A percentile compares a stretch with the other conserved stretches of the same genome.
These are phyloP conservation scores for Anaspis maculata DNA, from an alignment of 2,888 invertebrate species.

Conservation along the genomic window DNA sequence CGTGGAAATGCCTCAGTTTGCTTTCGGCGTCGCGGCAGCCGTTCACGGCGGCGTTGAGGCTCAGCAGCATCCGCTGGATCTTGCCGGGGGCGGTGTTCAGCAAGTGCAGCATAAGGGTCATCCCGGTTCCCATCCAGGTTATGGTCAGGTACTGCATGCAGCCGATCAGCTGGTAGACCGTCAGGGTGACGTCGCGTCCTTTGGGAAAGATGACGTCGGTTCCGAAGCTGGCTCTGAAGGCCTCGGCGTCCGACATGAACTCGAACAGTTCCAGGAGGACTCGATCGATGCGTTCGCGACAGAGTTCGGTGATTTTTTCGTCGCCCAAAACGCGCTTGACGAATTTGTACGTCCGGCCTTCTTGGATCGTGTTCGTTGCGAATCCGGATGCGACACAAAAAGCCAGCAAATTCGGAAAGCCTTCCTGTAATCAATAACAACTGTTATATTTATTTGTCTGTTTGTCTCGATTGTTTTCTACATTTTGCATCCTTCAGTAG, in stretches of 20 bases:
- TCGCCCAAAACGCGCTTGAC: no score
- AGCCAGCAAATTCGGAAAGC: no score
- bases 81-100: slow-evolving; percentile 12
- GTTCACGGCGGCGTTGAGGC: slow-evolving; percentile 45
- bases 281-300: slow-evolving; percentile 28
- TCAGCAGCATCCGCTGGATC: slow-evolving; percentile 48
- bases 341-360: no score
- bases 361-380: no score
- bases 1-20: slow-evolving; percentile 48
- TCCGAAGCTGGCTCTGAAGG: slow-evolving; percentile 17
- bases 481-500: no score
- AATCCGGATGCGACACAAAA: no score
- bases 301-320: no score
- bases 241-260: slow-evolving; percentile 33
- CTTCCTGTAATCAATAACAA: no score
- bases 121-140: no score
- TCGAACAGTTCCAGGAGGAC: slow-evolving; percentile 31
- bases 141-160: slow-evolving; percentile 11
- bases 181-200: slow-evolving; percentile 23
- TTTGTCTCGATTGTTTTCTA: no score
- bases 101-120: slow-evolving; percentile 14
- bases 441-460: no score
- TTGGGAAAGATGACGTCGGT: slow-evolving; percentile 30
- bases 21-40: slow-evolving; percentile 44
- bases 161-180: slow-evolving; percentile 33